Base-by-base conservation (phyloP, 2,888 invertebrate genomes). In the Pasiphila rectangulata region DNA sequence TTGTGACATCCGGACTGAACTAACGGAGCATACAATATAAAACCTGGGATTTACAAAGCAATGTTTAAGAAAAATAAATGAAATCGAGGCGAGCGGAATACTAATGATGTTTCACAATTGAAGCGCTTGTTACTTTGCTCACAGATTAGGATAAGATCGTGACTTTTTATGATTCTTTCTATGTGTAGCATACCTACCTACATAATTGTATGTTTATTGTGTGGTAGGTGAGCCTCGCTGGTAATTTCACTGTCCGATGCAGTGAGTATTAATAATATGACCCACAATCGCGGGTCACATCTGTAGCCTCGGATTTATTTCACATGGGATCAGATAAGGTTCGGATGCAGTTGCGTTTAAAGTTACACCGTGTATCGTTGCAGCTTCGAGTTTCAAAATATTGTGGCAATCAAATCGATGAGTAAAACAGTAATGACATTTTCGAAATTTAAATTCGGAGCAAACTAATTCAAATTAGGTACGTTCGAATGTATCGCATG, bases 261-360 rank as follows among this genome's bases (percentile, higher is more conserved):
- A 83, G 82, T 80, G 78, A 72, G 83, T 79, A 86, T 86, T 84
- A 86, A 87, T 87, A 84, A 79, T 61, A 69, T 82, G 83, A 83
- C 80, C 86, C 77, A 78, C 77, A 79, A 85, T 85, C 86, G 69
- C 56, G 59, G 83, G 79, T 86, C 76, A 79, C 61, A 85, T 86
- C 84, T 78, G 63, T 72, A 69, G 70, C 63, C 71, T 66, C 69
- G 73, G 54, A 79, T 80, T 80, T 79, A 79, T 79, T 80, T 77
- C 69, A 75, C 67, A 69, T 64, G 63, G 69, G 64, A 79, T 81
- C 79, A 73, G 80, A 82, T 83, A 76, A 75, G 67, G 64, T 76
- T 74, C 71, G 69, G 72, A 74, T 75, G 77, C 72, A 71, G 63
- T 71, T 67, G 67, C 67, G 71, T 73, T 69, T 72, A 59, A 61